These are phyloP conservation scores for Acanthosepion pharaonis DNA, from an alignment of 2,888 invertebrate genomes.

Conservation along the genomic window DNA sequence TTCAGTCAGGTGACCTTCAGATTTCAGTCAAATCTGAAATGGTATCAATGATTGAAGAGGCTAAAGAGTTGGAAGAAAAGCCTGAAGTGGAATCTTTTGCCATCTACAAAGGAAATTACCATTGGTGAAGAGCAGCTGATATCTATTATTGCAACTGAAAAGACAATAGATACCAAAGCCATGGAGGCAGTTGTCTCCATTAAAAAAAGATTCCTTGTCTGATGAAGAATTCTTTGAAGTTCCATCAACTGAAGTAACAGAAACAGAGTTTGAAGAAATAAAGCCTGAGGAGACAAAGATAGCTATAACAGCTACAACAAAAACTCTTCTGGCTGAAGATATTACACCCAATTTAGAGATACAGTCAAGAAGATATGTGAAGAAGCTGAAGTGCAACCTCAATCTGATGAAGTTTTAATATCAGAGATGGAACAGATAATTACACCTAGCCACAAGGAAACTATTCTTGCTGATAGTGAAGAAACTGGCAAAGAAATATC, in stretches of 20 bases:
- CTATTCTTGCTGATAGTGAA: background rate
- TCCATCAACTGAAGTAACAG: constrained; percentile 41
- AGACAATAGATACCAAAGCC: too few relatives aligned
- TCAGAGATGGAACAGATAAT: constrained; percentile 44
- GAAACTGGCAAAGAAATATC: constrained; percentile 24
- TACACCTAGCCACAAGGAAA: background rate
- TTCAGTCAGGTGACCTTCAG: too few relatives aligned
- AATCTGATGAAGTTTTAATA: constrained; percentile 4
- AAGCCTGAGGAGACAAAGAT: background rate
- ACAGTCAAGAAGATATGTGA: constrained; percentile 47
- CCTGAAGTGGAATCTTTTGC: too few relatives aligned
- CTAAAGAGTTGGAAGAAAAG: too few relatives aligned
- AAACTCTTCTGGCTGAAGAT: background rate
- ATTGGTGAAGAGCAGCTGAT: too few relatives aligned
- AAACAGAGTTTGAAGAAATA: background rate
- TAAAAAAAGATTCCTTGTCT: too few relatives aligned
- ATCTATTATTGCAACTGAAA: too few relatives aligned
- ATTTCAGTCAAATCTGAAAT: too few relatives aligned
- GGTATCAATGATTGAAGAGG: too few relatives aligned
- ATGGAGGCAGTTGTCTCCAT: too few relatives aligned
- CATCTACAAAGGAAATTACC: too few relatives aligned
- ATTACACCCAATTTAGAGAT: constrained; percentile 25
- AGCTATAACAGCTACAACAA: constrained; percentile 39
- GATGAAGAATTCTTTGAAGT: constrained; percentile 47
- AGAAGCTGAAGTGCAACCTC: constrained; percentile 40